Evolutionary conservation across 2,888 invertebrate genomes (phyloP).

Genomic region (Hemicrepidius hirtus): DNA sequence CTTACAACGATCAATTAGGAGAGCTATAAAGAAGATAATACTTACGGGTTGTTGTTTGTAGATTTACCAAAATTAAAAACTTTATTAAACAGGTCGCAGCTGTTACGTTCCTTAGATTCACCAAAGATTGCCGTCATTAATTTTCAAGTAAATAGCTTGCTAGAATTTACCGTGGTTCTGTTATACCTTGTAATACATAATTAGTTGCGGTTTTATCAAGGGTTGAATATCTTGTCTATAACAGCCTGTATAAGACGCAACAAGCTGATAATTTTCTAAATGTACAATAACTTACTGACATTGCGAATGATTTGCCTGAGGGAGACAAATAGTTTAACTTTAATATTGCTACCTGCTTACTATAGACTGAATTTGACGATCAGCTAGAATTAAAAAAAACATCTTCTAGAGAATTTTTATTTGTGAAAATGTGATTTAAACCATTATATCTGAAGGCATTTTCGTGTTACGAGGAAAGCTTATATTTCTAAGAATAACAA

Average conservation of each 20-base stretch:
- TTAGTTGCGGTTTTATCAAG: conserved; percentile 14
- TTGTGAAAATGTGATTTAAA: too few species aligned
- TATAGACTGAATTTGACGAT: too few species aligned
- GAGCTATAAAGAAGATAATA: too few species aligned
- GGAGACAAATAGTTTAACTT: too few species aligned
- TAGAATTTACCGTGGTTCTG: neutral
- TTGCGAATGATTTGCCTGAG: neutral
- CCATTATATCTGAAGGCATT: too few species aligned
- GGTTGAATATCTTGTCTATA: conserved; percentile 4
- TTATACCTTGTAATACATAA: neutral
- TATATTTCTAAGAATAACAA: too few species aligned
- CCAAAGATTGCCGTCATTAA: conserved; percentile 8
- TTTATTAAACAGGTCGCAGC: conserved; percentile 11
- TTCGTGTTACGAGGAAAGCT: too few species aligned
- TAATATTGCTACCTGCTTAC: too few species aligned
- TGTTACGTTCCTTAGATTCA: neutral
- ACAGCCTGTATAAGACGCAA: neutral
- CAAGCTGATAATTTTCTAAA: neutral
- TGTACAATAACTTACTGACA: neutral
- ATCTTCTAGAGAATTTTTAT: too few species aligned
- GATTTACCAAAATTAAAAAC: neutral
- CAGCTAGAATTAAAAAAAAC: too few species aligned
- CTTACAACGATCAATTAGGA: too few species aligned
- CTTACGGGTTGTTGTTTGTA: neutral
- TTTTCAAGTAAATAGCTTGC: conserved; percentile 3